Evolutionary conservation across 2,113 vertebrate genomes (phyloP), one percentile per base, ranked within the genome.

Genomic region (Entomyzon cyanotis): DNA sequence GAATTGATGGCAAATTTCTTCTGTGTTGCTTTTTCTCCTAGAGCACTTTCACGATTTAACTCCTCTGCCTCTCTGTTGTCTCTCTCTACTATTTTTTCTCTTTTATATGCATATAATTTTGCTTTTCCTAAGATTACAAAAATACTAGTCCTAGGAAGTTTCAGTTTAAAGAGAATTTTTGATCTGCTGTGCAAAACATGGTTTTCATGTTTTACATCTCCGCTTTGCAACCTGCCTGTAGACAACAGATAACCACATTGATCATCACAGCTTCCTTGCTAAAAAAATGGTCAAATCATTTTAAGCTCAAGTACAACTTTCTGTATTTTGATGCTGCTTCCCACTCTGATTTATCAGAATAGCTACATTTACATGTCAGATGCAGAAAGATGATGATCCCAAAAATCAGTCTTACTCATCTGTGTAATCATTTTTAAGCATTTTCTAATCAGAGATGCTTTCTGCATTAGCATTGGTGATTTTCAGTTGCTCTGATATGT

Each of bases 401-500:
- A 46, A 78, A 95, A 96, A 97, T 93, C 77, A 95, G 59, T n/a
- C 93, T 96, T 96, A 84, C 89, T 97, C 94, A 94, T 97, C 94
- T 97, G 93, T 97, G 91, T 96, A 97, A 96, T 97, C 64, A 63
- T 95, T 94, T 92, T 81, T 92, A 76, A 93, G 27, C 67, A 59
- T 93, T 91, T 97, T 94, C 93, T 95, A 82, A 95, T 96, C 95
- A 96, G 79, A 94, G 84, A 39, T 85, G 80, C 83, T 28, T 95
- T 88, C 77, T 82, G 52, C 84, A 95, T 90, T 94, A 93, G 71
- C 94, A 96, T 92, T 94, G 90, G 81, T 93, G 84, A 89, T 94
- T 95, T 94, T 84, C 89, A 49, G 68, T 92, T 83, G 84, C 89
- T 79, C 74, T 90, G 81, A 62, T 94, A 84, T 77, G 50, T 95